These are phyloP conservation scores for Poeciliopsis turneri DNA, from an alignment of 2,797 vertebrate genomes.

Conservation along the genomic window DNA sequence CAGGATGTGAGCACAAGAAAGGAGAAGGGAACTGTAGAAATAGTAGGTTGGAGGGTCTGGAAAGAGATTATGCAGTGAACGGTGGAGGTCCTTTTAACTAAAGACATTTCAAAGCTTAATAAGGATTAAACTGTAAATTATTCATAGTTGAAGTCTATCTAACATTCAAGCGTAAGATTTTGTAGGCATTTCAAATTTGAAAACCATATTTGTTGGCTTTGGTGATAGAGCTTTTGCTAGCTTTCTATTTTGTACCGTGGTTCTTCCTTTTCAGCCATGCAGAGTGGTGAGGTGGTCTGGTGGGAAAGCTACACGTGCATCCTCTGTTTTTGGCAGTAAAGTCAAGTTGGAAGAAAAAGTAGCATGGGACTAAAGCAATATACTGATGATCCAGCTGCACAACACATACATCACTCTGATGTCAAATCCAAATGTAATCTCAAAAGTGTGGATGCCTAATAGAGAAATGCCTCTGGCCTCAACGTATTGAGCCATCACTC, in stretches of 20 bases:
- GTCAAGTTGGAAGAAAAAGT: background rate
- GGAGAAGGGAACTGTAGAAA: conserved; percentile 3
- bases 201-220: background rate
- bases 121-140: background rate
- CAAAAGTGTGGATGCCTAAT: background rate
- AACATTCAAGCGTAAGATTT: background rate
- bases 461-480: conserved; percentile 13
- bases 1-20: conserved; percentile 1
- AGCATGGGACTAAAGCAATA: background rate
- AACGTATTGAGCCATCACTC: background rate
- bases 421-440: conserved; percentile 16
- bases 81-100: background rate
- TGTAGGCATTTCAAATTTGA: background rate
- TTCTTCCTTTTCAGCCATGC: background rate
- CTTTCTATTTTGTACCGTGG: background rate
- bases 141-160: conserved; percentile 5
- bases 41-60: conserved; percentile 4
- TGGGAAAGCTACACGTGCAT: background rate
- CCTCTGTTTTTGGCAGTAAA: background rate
- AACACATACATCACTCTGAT: conserved; percentile 11
- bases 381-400: background rate
- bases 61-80: conserved; percentile 11
- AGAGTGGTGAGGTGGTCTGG: background rate
- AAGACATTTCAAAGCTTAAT: background rate
- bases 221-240: background rate